phyloP scores from a whole-genome alignment of 1,140 invertebrate genomes.

The Mesaphorura yosii region DNA sequence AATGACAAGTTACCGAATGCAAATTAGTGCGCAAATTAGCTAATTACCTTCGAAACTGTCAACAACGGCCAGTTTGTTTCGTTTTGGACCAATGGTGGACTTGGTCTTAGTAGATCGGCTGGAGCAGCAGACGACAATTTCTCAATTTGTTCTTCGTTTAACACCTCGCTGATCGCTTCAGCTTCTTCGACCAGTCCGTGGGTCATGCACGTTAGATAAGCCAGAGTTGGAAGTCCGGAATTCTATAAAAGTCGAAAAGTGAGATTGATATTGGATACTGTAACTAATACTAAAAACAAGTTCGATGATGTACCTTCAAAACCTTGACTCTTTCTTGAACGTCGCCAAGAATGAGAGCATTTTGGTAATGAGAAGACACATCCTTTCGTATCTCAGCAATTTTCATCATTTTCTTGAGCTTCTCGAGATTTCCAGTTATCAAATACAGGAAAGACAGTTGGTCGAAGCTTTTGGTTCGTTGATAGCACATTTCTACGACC shows the following conservation, averaged over 20 bases:
- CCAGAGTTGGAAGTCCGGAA: constrained; percentile 59
- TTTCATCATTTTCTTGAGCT: constrained; percentile 97
- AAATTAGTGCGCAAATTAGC: constrained; percentile 2
- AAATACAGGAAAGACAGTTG: constrained; percentile 96
- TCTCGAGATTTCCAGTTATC: constrained; percentile 96
- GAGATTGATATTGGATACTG: background rate
- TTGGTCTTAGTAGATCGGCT: constrained; percentile 70
- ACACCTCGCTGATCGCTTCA: constrained; percentile 54
- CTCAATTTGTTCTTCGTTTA: constrained; percentile 58
- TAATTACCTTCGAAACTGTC: constrained; percentile 59
- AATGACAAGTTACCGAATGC: too few species aligned
- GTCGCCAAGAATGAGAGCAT: constrained; percentile 82
- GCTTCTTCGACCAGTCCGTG: constrained; percentile 76
- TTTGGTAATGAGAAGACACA: constrained; percentile 91
- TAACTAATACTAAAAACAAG: constrained; percentile 5
- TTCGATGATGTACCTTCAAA: constrained; percentile 52
- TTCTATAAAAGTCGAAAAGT: constrained; percentile 35
- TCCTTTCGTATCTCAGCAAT: constrained; percentile 95
- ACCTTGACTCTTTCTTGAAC: constrained; percentile 79
- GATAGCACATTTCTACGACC: constrained; percentile 97
- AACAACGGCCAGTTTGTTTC: constrained; percentile 94
- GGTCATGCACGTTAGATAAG: constrained; percentile 90
- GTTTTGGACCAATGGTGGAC: constrained; percentile 70
- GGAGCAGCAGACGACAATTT: constrained; percentile 43
- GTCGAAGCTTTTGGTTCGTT: constrained; percentile 98